phyloP scores from a whole-genome alignment of 1,140 invertebrate species.

The Drosophila trapezifrons region DNA sequence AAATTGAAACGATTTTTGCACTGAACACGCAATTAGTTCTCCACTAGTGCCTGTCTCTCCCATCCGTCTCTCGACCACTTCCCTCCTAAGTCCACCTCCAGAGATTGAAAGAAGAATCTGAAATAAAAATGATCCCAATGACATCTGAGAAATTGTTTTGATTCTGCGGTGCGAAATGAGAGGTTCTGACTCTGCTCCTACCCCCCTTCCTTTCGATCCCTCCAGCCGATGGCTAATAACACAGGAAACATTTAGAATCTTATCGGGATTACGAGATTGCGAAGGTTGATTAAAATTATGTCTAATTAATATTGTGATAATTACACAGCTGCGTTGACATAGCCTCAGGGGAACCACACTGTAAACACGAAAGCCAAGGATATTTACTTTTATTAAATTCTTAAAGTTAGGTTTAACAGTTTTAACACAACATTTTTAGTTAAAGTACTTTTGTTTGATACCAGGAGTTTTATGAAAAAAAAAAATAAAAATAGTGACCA shows the following conservation, averaged over 20 bases:
- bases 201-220: background rate
- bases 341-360: no score
- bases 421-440: no score
- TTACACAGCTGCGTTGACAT: slow-evolving; percentile 6
- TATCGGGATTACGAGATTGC: slow-evolving; percentile 29
- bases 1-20: slow-evolving; percentile 77
- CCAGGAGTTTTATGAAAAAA: no score
- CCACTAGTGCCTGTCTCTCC: slow-evolving; percentile 29
- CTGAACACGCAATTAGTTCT: slow-evolving; percentile 80
- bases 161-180: slow-evolving; percentile 46
- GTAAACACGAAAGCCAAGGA: background rate
- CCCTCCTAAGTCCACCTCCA: slow-evolving; percentile 17
- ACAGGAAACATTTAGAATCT: slow-evolving; percentile 26
- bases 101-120: slow-evolving; percentile 44
- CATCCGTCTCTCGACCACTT: background rate
- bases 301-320: slow-evolving; percentile 23
- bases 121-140: slow-evolving; percentile 58
- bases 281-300: slow-evolving; percentile 31
- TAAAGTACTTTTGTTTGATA: no score
- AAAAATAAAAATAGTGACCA: no score
- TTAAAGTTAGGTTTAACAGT: no score
- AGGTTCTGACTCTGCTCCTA: slow-evolving; percentile 12
- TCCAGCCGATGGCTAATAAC: slow-evolving; percentile 35
- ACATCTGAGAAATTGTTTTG: slow-evolving; percentile 68
- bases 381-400: background rate